A percentile compares a stretch with the other conserved stretches of the same genome.
Evolutionary conservation across 2,113 vertebrate genomes (phyloP).

Genomic region (Piaya cayana): DNA sequence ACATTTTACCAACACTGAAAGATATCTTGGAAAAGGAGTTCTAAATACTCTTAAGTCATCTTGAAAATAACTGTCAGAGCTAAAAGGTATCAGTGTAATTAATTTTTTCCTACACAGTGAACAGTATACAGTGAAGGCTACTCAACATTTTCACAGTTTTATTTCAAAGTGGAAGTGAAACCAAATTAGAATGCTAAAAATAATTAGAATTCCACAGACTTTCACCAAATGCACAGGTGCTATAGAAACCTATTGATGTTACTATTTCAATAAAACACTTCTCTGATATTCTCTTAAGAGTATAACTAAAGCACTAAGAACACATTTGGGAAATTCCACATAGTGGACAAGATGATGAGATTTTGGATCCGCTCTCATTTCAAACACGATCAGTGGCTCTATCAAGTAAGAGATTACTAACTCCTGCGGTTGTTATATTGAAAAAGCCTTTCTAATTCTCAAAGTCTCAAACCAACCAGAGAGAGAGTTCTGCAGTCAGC

Average conservation of each 20-base stretch:
- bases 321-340: background rate
- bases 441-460: background rate
- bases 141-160: slow-evolving; percentile 18
- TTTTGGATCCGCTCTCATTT: background rate
- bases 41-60: background rate
- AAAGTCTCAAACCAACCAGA: background rate
- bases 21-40: background rate
- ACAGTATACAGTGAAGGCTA: background rate
- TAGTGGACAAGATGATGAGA: background rate
- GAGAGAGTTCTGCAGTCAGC: background rate
- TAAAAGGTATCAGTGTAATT: background rate
- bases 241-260: background rate
- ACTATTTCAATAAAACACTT: background rate
- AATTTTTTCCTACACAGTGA: background rate
- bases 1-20: background rate
- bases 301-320: background rate
- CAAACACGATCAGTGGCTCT: background rate
- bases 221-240: background rate
- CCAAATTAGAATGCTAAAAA: slow-evolving; percentile 37
- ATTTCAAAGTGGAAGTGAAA: slow-evolving; percentile 48
- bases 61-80: background rate
- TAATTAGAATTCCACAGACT: slow-evolving; percentile 16
- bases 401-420: background rate
- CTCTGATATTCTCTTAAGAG: background rate
- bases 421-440: background rate